Base-by-base conservation (phyloP, 1,140 invertebrate genomes). In the Alviniconcha marisindica region DNA sequence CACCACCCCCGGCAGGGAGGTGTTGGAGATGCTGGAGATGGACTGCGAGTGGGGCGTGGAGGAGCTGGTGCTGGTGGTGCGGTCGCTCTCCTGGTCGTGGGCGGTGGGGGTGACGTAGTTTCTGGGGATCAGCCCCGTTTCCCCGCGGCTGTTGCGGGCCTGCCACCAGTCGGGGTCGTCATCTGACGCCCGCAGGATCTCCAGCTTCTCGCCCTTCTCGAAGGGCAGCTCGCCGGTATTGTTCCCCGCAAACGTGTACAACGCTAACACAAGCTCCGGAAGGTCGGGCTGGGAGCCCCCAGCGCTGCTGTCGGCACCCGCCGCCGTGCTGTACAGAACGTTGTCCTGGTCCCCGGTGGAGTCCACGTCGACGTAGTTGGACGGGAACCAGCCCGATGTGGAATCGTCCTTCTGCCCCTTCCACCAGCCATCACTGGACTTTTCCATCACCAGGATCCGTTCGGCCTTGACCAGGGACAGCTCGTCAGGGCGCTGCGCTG, bases 361-460 rank as follows among this genome's bases (percentile, higher is more conserved):
- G 92, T 98, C 97, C 93, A 99, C 97, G 92, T 98, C 97, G 73
- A 98, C 98, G 94, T 99, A 99, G 94, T 99, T 99, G 56, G 97
- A 98, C 31, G 98, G 99, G 93, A 99, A 99, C 99, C 98, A 96
- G 83, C 98, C 98, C 87, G 95, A 96, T 88, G 94, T 95, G 28
- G 86, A 84, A 60, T 89, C 87, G 18, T 83, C 86, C 78, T 92
- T 92, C 74, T 88, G 82, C 42, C 98, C 99, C 90, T 98, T 95
- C 98, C 98, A 99, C 99, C 99, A 99, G 44, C 99, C 99, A 95
- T 99, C 99, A 86, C 98, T 98, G 87, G 97, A 99, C 94, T 99
- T 99, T 93, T 99, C 99, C 83, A 99, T 94, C 85, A 99, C 99
- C 82, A 97, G 94, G 82, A 99, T 97, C n/a, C 84, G 83, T 77